Evolutionary conservation across 2,888 invertebrate genomes (phyloP), one percentile per base, ranked within the genome.

Genomic region (Hypomecis atomaria): DNA sequence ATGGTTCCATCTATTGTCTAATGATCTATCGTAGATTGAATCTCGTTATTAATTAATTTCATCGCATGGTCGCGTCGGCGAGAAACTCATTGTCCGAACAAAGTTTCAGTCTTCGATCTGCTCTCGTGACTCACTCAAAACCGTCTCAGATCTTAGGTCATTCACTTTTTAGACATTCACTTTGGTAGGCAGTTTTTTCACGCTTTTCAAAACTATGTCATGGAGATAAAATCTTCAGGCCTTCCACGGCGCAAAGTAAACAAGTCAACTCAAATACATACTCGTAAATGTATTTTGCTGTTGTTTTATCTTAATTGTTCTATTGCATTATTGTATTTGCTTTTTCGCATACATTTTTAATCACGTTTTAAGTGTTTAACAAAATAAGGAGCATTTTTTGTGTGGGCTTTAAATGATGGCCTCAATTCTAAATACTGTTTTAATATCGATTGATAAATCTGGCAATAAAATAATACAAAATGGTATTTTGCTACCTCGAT

Each of bases 81-180:
- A 52, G 45, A 45, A 59, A 52, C 50, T 37, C 52, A 44, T 52
- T 59, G 60, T 60, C 48, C 38, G 36, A 43, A 37, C 49, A 40
- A 11, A 10, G 40, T 45, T 36, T 10, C 10, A 47, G 47, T 47
- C 10, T 48, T 44, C 36, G 55, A 49, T 55, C 54, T 13, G 23
- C 33, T 58, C 48, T 53, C 58, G 43, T 63, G 63, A 63, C 38
- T 58, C 58, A 58, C 53, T 49, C 47, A 33, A 23, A 47, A 40
- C 50, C 38, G 55, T 49, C 49, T 49, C 64, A 50, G 55, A 59
- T 64, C 63, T 64, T 45, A 59, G 64, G 64, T 60, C 64, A 50
- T 65, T 65, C 64, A 65, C 64, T 60, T 60, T 60, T 52, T 50
- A 65, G 59, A 60, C 64, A 50, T 65, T 65, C 64, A 65, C 64